Conservation (phyloP, 2,113 vertebrate species). For the Melanerpes aurifrons region DNA sequence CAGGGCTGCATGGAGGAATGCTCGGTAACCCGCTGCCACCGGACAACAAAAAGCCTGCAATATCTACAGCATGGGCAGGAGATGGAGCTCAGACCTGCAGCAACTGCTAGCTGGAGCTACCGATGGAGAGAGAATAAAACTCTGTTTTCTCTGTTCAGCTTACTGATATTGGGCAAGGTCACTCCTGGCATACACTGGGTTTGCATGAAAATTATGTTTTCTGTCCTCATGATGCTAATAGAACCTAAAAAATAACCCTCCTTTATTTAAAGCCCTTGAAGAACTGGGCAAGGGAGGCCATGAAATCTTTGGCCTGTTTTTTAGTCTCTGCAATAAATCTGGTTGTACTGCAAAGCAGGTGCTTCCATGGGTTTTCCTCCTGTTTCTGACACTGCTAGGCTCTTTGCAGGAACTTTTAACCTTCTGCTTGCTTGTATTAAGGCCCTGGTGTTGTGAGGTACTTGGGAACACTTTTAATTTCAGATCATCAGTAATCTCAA, state of each 20-base stretch:
- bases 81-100: neutral
- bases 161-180: neutral
- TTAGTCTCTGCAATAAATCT: neutral
- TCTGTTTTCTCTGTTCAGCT: neutral
- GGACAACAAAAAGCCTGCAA: neutral
- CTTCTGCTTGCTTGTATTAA: neutral
- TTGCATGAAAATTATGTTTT: neutral
- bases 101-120: neutral
- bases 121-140: neutral
- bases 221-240: neutral
- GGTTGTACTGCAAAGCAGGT: neutral
- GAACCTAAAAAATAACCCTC: neutral
- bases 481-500: neutral
- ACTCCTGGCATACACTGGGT: neutral
- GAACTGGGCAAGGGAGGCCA: neutral
- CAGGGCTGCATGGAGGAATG: neutral
- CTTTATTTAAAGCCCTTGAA: neutral
- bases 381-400: neutral
- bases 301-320: neutral
- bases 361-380: neutral
- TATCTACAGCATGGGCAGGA: neutral
- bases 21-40: neutral
- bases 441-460: neutral
- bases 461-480: neutral
- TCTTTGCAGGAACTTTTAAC: neutral